Evolutionary conservation across 2,113 vertebrate genomes (phyloP), one percentile per base, ranked within the genome.

Genomic region (Indicator indicator): DNA sequence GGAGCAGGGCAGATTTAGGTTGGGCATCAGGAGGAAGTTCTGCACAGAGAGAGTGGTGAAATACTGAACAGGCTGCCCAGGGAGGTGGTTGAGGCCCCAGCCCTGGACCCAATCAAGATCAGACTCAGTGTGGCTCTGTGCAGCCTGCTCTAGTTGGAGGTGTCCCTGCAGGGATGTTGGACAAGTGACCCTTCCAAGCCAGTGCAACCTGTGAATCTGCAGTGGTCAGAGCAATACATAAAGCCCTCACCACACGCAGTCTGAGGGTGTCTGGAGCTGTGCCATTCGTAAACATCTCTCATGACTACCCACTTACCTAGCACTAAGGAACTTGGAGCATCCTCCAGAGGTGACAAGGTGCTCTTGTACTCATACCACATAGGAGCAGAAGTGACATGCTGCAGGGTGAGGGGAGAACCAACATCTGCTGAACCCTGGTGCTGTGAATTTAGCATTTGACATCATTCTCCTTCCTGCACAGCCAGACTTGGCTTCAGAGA

Each of bases 191-290:
- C 48, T 48, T 48, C 19, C 48, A 48, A 48, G 18, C 48, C 48
- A 95, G 73, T 75, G 40, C 14, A 0, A 0, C 1, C 48, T 48
- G 48, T 48, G 48, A 48, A 48, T 48, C 48, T 48, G 4, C 52
- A 58, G 78, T 79, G 9, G 8, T 88, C 54, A 84, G 89, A 94
- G 74, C 63, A 82, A 86, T 36, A 40, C 40, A 76, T 54, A 87
- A 89, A 89, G 27, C 4, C 12, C 71, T 86, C 20, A 9, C 33
- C 42, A 46, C 62, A 77, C 75, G 70, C 46, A 87, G 18, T 74
- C 55, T 73, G 36, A 50, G 50, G 32, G 23, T 76, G 56, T 69
- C 74, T 87, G 67, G 63, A 73, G n/a, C 28, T 79, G 13, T 52
- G 56, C 8, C 8, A 7, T 36, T 72, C 58, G 20, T 56, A 54